Conservation (phyloP, 2,797 vertebrate genomes). For the Bradypus variegatus region DNA sequence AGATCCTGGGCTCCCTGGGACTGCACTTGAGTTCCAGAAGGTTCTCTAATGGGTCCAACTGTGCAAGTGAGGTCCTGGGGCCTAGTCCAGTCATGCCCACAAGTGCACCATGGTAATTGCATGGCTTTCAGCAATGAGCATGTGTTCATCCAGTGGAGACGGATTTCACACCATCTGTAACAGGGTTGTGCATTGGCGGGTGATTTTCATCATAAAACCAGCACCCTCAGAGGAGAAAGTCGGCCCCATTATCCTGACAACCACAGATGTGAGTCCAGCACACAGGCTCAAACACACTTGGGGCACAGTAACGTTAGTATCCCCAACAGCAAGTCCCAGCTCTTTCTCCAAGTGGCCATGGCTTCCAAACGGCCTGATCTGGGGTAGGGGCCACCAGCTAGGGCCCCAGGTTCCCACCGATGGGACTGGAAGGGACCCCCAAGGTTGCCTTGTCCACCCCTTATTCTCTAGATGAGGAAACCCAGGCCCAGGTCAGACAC, state of each 20-base stretch:
- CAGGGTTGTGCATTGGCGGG: too few species aligned
- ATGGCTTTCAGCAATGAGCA: too few species aligned
- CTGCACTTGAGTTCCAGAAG: background rate
- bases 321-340: too few species aligned
- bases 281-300: background rate
- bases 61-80: background rate
- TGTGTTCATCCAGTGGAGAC: background rate
- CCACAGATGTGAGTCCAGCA: fast-evolving
- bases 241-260: background rate
- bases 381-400: too few species aligned
- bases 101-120: too few species aligned
- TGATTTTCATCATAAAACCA: too few species aligned
- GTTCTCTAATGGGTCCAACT: background rate
- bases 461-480: background rate
- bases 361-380: background rate
- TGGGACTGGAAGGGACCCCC: background rate
- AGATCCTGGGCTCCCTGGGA: background rate
- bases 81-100: background rate
- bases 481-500: background rate
- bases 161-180: background rate
- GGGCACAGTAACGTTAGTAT: background rate
- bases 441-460: background rate
- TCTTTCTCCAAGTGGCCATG: background rate
- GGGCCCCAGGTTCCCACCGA: fast-evolving
- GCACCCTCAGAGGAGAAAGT: too few species aligned